Conservation (phyloP, 2,888 invertebrate species). For the Rhaphigaster nebulosa region DNA sequence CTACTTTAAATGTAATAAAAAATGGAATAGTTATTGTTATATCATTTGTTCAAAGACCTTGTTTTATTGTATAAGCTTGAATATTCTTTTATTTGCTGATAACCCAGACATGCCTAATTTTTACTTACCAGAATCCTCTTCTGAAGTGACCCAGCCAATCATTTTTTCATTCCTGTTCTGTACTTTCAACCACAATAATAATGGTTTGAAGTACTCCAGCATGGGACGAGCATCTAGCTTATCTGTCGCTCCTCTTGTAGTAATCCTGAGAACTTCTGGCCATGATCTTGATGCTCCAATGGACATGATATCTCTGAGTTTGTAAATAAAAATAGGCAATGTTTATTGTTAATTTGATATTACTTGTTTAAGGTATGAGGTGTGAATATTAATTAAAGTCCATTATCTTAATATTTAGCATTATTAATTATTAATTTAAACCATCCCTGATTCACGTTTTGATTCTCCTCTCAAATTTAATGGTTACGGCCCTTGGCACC, state of each 20-base stretch:
- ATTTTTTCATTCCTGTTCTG: constrained; percentile 80
- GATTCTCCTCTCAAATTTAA: too few relatives aligned
- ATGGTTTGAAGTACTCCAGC: constrained; percentile 85
- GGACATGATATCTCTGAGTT: constrained; percentile 72
- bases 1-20: background rate
- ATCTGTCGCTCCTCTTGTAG: constrained; percentile 79
- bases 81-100: background rate
- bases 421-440: too few relatives aligned
- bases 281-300: constrained; percentile 78
- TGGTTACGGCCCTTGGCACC: too few relatives aligned
- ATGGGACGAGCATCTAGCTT: constrained; percentile 83
- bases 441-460: too few relatives aligned
- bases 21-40: background rate
- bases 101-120: background rate
- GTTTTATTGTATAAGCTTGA: background rate
- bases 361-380: background rate
- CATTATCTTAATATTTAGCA: too few relatives aligned
- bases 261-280: constrained; percentile 79
- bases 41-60: too few relatives aligned
- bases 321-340: background rate
- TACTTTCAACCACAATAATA: constrained; percentile 82
- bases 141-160: constrained; percentile 82
- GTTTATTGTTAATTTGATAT: background rate
- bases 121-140: constrained; percentile 73
- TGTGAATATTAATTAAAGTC: too few relatives aligned